Percentiles rank a stretch among this genome's conserved stretches.
These are phyloP conservation scores for Regulus satrapa DNA, from an alignment of 2,113 vertebrate genomes.

Conservation along the genomic window DNA sequence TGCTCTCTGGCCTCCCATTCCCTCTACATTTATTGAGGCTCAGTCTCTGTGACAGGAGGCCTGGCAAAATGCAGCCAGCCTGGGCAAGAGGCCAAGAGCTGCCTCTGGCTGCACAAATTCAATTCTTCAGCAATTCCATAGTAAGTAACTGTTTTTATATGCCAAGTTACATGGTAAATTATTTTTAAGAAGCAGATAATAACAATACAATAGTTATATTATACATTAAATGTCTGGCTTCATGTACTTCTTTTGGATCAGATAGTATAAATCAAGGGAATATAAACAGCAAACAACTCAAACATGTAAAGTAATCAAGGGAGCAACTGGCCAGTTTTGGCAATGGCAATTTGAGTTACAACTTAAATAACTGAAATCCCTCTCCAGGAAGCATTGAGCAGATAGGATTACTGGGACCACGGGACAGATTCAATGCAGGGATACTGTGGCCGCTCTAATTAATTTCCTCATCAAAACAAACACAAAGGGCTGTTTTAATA, in stretches of 20 bases:
- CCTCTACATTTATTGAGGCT: background rate
- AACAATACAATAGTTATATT: constrained; percentile 19
- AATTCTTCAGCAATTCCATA: constrained; percentile 30
- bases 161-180: constrained; percentile 37
- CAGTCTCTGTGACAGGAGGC: background rate
- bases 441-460: background rate
- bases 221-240: constrained; percentile 35
- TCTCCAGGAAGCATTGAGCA: background rate
- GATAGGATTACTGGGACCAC: background rate
- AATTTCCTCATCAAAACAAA: background rate
- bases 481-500: background rate
- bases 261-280: background rate
- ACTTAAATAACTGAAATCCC: background rate
- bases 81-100: constrained; percentile 27
- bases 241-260: background rate
- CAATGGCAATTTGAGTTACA: background rate
- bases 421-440: background rate
- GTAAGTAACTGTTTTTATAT: constrained; percentile 26
- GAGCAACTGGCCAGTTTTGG: background rate
- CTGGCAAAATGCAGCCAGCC: background rate
- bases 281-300: background rate
- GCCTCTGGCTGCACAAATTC: constrained; percentile 24
- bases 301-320: background rate
- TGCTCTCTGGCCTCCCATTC: background rate
- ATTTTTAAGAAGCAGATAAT: constrained; percentile 57